phyloP scores from a whole-genome alignment of 2,888 invertebrate genomes.

The Drosophila antonietae region DNA sequence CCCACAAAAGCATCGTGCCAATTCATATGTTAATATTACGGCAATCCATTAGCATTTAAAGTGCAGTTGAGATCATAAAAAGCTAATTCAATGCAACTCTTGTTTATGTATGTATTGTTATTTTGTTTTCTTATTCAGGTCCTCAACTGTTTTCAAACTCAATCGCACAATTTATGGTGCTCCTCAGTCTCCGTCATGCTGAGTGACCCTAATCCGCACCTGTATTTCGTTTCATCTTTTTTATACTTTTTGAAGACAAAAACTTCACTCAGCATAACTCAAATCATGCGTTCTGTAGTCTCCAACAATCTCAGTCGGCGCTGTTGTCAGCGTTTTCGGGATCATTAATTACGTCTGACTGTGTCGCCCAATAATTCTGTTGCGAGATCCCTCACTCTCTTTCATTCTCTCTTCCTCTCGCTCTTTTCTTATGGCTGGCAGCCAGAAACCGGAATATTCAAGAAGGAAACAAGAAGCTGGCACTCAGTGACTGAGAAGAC shows the following conservation, averaged over 20 bases:
- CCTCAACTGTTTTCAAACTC: conserved; percentile 29
- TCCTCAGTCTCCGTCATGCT: conserved; percentile 14
- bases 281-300: conserved; percentile 67
- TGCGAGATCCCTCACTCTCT: neutral
- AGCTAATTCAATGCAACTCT: conserved; percentile 6
- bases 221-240: conserved; percentile 56
- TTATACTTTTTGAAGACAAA: conserved; percentile 10
- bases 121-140: conserved; percentile 4
- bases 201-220: conserved; percentile 77
- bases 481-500: conserved; percentile 44
- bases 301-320: conserved; percentile 36
- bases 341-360: conserved; percentile 76
- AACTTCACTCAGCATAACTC: conserved; percentile 38
- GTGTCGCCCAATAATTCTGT: conserved; percentile 9
- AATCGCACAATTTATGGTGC: conserved; percentile 45
- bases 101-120: conserved; percentile 13
- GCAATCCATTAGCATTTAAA: conserved; percentile 21
- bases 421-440: neutral
- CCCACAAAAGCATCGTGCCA: neutral
- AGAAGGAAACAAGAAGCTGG: conserved; percentile 78
- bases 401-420: conserved; percentile 1
- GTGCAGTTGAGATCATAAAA: conserved; percentile 24
- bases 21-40: conserved; percentile 27
- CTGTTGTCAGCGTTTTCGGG: conserved; percentile 76
- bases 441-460: conserved; percentile 70